A percentile compares a stretch with the other conserved stretches of the same genome.
Evolutionary conservation across 2,797 vertebrate genomes (phyloP).

Genomic region (Amblyraja radiata): DNA sequence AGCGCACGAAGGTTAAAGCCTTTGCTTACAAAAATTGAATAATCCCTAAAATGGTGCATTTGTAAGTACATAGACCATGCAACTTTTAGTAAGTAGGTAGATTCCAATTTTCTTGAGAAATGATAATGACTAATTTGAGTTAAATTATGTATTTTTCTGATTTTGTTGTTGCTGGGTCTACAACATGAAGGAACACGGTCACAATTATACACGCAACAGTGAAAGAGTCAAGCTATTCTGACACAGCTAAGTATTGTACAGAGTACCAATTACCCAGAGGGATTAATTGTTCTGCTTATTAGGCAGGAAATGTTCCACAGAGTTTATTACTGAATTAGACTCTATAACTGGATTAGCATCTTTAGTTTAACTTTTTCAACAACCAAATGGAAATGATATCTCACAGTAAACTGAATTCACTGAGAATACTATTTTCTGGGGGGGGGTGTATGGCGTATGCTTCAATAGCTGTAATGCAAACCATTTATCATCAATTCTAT

Average conservation of each 20-base stretch:
- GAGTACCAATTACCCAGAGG: not conserved
- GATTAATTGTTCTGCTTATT: not conserved
- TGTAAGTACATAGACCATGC: no score
- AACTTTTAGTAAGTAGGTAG: not conserved
- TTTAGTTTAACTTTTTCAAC: not conserved
- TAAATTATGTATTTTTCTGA: not conserved
- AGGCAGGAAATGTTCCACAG: not conserved
- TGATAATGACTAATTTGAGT: no score
- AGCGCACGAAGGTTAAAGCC: not conserved
- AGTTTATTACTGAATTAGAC: not conserved
- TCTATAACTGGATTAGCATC: not conserved
- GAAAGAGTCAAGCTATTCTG: not conserved
- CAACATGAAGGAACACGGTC: not conserved
- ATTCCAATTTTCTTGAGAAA: not conserved
- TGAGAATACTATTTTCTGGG: not conserved
- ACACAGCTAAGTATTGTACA: not conserved
- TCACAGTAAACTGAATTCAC: not conserved
- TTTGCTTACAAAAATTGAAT: not conserved
- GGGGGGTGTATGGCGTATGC: no score
- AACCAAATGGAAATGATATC: not conserved
- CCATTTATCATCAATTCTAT: not conserved
- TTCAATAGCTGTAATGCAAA: not conserved
- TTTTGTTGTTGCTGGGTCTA: not conserved
- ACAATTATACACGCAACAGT: not conserved
- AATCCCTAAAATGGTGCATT: not conserved